Base-by-base conservation (phyloP, 2,797 vertebrate genomes). In the Xenops minutus region DNA sequence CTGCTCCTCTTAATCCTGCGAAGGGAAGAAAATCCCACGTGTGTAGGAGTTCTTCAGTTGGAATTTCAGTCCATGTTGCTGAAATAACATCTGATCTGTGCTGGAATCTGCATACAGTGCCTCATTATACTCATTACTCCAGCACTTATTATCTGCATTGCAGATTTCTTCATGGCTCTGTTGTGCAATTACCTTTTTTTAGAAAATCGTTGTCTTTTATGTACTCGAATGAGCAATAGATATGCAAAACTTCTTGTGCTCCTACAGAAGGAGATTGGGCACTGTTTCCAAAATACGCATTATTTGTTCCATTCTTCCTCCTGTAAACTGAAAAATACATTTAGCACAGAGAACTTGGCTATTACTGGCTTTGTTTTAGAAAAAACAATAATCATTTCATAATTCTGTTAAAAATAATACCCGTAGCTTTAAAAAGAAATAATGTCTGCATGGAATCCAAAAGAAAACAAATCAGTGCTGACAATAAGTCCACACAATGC, bases 131-230 rank as follows among this genome's bases (percentile, higher is more conserved):
- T 96, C 92, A 97, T 97, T 97, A 96, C 94, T 97, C 96, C 81
- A 92, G 93, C 90, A 92, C 95, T 96, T 95, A 96, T 96, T 97
- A 97, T 97, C 96, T 97, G 92, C 95, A 93, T 96, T 97, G 92
- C 94, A 97, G 93, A 96, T 97, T 97, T 97, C 97, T 97, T 97
- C 95, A 90, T 95, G 92, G 44, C 73, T 97, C 56, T 94, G 96
- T 97, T 97, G 89, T 95, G 94, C 96, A 97, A 97, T 97, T 97
- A 97, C 77, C 91, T 96, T 95, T 95, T 97, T 97, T 97, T 95
- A 93, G 95, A 96, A 97, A 96, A 98, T 67, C 26, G 23, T 96
- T 10, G 10, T 97, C 94, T 96, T 97, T 97, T 97, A 89, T 96
- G 79, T 97, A 96, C 88, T 97, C 32, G 17, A 93, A 93, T 94